Conservation (phyloP, 2,888 invertebrate species). For the Argyra leucocephala region DNA sequence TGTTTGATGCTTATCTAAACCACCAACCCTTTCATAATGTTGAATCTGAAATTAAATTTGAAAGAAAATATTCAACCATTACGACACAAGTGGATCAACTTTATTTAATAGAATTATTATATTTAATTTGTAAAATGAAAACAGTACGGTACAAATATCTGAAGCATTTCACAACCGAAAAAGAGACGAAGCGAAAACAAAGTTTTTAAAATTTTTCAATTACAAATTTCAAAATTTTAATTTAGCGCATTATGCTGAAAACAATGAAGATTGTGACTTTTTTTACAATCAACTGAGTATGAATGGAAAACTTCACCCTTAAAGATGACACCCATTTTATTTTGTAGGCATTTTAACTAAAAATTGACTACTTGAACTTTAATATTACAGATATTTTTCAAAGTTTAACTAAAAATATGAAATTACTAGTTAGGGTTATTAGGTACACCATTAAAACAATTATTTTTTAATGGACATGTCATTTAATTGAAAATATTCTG, state of each 20-base stretch:
- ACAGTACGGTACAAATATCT: too few species aligned
- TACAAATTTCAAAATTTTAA: too few species aligned
- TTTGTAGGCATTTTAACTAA: slow-evolving; percentile 7
- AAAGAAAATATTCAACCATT: slow-evolving; percentile 99
- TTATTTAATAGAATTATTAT: slow-evolving; percentile 84
- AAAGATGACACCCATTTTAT: slow-evolving; percentile 26
- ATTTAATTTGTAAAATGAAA: slow-evolving; percentile 94
- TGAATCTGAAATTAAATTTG: slow-evolving; percentile 97
- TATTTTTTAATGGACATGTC: too few species aligned
- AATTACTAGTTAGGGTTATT: too few species aligned
- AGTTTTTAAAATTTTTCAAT: too few species aligned
- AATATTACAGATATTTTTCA: background rate
- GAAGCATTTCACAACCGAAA: too few species aligned
- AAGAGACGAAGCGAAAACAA: too few species aligned
- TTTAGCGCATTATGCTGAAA: slow-evolving; percentile 96
- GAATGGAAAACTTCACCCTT: slow-evolving; percentile 79
- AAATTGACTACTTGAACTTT: background rate
- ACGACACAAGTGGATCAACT: slow-evolving; percentile 99
- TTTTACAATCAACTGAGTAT: slow-evolving; percentile 92
- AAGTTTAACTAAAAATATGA: background rate
- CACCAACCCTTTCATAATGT: slow-evolving; percentile 99
- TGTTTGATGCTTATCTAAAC: slow-evolving; percentile 97
- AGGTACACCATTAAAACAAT: too few species aligned
- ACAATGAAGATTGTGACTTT: slow-evolving; percentile 91
- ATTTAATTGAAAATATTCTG: too few species aligned